phyloP scores from a whole-genome alignment of 2,888 invertebrate species.

The Pristionchus arcanus region DNA sequence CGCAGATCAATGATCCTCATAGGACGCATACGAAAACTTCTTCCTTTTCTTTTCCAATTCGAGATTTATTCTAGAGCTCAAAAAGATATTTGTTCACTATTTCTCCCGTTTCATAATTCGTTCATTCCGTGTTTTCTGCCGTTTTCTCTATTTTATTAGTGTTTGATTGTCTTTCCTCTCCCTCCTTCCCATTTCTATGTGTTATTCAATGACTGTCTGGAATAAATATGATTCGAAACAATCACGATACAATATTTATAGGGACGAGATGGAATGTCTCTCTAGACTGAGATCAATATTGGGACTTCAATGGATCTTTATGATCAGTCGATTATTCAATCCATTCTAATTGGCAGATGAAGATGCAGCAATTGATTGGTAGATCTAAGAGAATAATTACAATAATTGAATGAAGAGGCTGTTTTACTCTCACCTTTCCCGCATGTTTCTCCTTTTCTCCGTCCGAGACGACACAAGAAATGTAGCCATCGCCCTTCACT shows the following conservation, averaged over 20 bases:
- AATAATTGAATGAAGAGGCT: not conserved
- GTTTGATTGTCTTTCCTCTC: constrained; percentile 34
- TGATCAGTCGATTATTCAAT: not conserved
- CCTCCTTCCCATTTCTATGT: constrained; percentile 20
- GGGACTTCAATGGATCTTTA: not conserved
- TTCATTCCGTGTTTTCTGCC: constrained; percentile 21
- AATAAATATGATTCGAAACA: constrained; percentile 28
- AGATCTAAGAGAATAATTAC: not conserved
- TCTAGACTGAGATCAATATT: not conserved
- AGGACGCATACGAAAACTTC: constrained; percentile 39
- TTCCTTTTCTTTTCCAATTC: not conserved
- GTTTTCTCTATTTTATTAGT: constrained; percentile 18
- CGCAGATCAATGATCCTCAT: constrained; percentile 43
- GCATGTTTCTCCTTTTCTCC: not conserved
- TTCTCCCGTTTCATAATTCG: not conserved
- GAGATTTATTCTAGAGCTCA: constrained; percentile 34
- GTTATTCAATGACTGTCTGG: not conserved
- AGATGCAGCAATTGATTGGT: not conserved
- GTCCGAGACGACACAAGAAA: not conserved
- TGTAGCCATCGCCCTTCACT: not conserved
- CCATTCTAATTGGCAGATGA: not conserved
- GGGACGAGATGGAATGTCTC: not conserved
- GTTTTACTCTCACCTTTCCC: not conserved
- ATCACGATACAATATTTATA: not conserved
- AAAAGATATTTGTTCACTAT: not conserved